Percentiles rank a stretch among this genome's conserved stretches.
Evolutionary conservation across 1,140 invertebrate species (phyloP).

Genomic region (Drosophila jambulina): DNA sequence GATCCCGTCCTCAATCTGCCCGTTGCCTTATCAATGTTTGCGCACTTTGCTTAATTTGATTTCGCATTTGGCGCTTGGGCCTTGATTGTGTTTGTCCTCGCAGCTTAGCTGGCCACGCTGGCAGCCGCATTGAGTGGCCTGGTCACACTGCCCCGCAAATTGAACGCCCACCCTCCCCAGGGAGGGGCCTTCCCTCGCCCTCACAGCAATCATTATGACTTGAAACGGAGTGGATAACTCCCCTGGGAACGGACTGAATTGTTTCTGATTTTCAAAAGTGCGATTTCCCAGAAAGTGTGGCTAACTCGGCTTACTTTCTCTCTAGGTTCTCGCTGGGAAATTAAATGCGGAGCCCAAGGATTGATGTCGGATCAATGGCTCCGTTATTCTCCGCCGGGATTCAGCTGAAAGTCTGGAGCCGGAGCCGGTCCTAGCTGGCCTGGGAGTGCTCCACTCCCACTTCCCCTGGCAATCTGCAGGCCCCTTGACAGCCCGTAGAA

Average conservation of each 20-base stretch:
- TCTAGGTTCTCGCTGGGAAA: not conserved
- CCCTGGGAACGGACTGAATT: too few species aligned
- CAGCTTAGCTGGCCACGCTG: constrained; percentile 17
- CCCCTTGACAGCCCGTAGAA: constrained; percentile 59
- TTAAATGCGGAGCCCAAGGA: constrained; percentile 1
- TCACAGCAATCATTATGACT: not conserved
- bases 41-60: constrained; percentile 80
- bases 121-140: constrained; percentile 13
- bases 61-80: constrained; percentile 49
- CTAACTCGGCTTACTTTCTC: not conserved
- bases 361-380: constrained; percentile 19
- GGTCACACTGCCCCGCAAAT: constrained; percentile 36
- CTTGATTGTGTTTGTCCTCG: constrained; percentile 39
- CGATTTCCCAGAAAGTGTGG: not conserved
- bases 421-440: not conserved
- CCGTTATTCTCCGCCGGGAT: constrained; percentile 5
- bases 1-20: constrained; percentile 27
- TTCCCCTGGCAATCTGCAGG: constrained; percentile 5
- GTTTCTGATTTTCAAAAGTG: not conserved
- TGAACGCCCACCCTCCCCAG: not conserved
- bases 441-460: not conserved
- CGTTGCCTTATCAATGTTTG: constrained; percentile 61
- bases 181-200: too few species aligned
- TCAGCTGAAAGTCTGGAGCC: not conserved
- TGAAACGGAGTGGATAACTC: not conserved